Percentiles rank a stretch among this genome's conserved stretches.
These are phyloP conservation scores for Triplophysa dalaica DNA, from an alignment of 2,113 vertebrate species.

Conservation along the genomic window DNA sequence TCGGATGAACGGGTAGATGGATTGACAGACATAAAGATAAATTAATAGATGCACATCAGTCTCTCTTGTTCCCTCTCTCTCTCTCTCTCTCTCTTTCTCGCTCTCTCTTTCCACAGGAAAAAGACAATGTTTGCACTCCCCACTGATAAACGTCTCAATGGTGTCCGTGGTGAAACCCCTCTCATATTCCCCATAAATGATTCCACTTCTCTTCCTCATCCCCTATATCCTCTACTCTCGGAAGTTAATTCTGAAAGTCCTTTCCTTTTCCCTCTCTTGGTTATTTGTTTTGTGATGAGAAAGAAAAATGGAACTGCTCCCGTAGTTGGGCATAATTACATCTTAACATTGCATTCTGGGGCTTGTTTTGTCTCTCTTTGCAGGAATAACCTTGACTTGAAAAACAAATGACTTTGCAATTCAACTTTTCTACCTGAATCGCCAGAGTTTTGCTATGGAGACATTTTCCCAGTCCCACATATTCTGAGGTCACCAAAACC, in stretches of 20 bases:
- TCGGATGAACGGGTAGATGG: not conserved
- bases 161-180: conserved; percentile 62
- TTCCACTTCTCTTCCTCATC: conserved; percentile 43
- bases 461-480: conserved; percentile 57
- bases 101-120: conserved; percentile 59
- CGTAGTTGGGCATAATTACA: conserved; percentile 68
- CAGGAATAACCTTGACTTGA: conserved; percentile 75
- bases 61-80: conserved; percentile 46
- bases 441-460: conserved; percentile 69
- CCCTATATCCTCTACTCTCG: not conserved
- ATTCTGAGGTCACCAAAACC: conserved; percentile 52
- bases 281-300: conserved; percentile 16
- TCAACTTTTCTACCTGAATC: conserved; percentile 82
- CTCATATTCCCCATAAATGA: conserved; percentile 42
- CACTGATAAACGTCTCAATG: conserved; percentile 27
- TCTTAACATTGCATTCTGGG: conserved; percentile 68
- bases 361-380: conserved; percentile 63
- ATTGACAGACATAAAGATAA: conserved; percentile 29
- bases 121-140: conserved; percentile 52
- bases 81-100: conserved; percentile 48
- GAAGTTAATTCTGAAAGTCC: not conserved
- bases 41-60: conserved; percentile 9
- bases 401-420: conserved; percentile 73
- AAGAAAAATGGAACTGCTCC: conserved; percentile 58
- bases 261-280: conserved; percentile 1